Base-by-base conservation (phyloP, 2,113 vertebrate genomes). In the Proterorhinus semilunaris region DNA sequence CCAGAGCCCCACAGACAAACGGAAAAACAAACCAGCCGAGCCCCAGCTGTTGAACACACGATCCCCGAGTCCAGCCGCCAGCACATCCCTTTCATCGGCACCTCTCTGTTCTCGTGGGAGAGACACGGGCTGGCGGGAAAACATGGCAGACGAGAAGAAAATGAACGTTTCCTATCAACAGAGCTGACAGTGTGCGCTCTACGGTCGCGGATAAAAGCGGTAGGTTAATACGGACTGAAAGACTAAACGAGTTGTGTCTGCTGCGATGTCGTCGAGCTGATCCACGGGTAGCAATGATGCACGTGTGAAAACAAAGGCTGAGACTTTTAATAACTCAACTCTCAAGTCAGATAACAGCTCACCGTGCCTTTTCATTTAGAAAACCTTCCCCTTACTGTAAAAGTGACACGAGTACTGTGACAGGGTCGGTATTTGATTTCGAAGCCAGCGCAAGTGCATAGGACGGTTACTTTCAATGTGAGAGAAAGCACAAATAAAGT, bases 31-130 rank as follows among this genome's bases (percentile, higher is more conserved):
- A 87, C 83, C 83, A 77, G 61, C 7, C 7, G 75, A 49, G 58
- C 42, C 55, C 74, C 90, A 88, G 86, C 87, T 89, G 84, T 87
- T 75, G 80, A 65, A 53, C 83, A 86, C 76, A 86, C 76, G 78
- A 83, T 86, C 63, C 79, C 70, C 81, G 69, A 83, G 74, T 72
- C 13, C 64, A 79, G 84, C 78, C 69, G 71, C 78, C 74, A 72
- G 73, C 47, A 62, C 62, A 83, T 73, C 65, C n/a, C 80, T 82
- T 85, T 81, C 78, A 87, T 83, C 78, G n/a, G 55, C 16, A 72
- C 58, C 36, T 61, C 67, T 10, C 42, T 71, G 68, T 55, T 74
- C 78, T 71, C 1, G 15, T 5, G 15, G 69, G 82, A 79, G 66
- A 77, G 4, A 13, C 10, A 63, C 16, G 54, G 52, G 43, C 61